Conservation (phyloP, 1,140 invertebrate genomes). For the Drosophila lacteicornis region DNA sequence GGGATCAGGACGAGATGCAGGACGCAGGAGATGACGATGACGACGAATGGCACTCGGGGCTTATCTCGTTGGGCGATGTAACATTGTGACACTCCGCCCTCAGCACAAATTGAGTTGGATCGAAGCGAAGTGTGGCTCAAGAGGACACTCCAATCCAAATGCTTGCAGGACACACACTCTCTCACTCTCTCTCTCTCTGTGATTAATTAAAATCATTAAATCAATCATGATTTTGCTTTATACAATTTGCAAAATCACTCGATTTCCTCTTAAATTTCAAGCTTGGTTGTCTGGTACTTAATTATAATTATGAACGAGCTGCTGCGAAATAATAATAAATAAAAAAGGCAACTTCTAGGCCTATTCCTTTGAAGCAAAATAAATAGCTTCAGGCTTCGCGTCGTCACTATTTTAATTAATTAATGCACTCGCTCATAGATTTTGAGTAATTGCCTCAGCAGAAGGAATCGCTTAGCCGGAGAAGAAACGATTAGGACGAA, state of each 20-base stretch:
- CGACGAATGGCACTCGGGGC: constrained; percentile 14
- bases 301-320: constrained; percentile 1
- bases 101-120: constrained; percentile 30
- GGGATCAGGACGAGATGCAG: constrained; percentile 1
- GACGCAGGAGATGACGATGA: too few relatives aligned
- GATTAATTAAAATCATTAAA: constrained; percentile 31
- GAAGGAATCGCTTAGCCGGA: constrained; percentile 16
- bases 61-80: constrained; percentile 12
- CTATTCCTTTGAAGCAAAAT: neutral
- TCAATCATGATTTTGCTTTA: constrained; percentile 9
- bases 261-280: neutral
- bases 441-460: constrained; percentile 36
- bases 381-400: neutral
- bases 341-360: neutral
- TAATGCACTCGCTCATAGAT: constrained; percentile 43
- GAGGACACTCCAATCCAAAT: constrained; percentile 3
- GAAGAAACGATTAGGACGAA: constrained; percentile 29
- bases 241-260: neutral
- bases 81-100: constrained; percentile 23
- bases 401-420: constrained; percentile 41
- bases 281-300: neutral
- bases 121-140: constrained; percentile 23
- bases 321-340: too few relatives aligned
- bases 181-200: neutral
- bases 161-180: neutral